Evolutionary conservation across 2,888 invertebrate genomes (phyloP), one percentile per base, ranked within the genome.

Genomic region (Sclerodermus sp.): DNA sequence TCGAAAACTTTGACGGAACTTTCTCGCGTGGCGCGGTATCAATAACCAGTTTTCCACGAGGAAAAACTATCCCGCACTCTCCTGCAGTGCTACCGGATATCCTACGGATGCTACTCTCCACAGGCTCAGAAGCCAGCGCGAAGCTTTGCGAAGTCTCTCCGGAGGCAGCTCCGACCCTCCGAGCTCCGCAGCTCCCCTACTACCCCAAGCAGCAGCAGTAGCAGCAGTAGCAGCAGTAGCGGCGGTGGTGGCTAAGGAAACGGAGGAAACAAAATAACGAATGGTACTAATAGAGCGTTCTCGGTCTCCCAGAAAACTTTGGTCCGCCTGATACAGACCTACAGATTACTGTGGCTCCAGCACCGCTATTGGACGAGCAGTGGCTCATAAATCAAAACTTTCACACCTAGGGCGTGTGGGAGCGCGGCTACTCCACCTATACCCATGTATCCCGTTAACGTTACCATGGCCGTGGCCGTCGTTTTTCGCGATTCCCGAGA

Each of bases 231-330:
- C 23, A 23, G 8, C 4, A 30, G 31, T 30, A 30, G 12, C 34
- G 4, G 12, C 4, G 34, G 15, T 6, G 6, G 3, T 4, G 14
- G 31, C 30, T 43, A 16, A 32, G 38, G 46, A 42, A 49, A 34
- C 16, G 45, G 32, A 14, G 37, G 62, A 55, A 58, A 58, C 60
- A 55, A 67, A 68, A 66, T 67, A 67, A 67, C 62, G 62, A 68
- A 67, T 66, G 68, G 57, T 54, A 64, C 66, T 66, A 67, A 66
- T 66, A 62, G 66, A 67, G 57, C 58, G 63, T 63, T 65, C 58
- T 56, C 42, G 57, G 65, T 60, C 60, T 53, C 55, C 55, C 44
- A 34, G 40, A 39, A 58, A 64, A 64, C 54, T 64, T 64, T 54
- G 4, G 23, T 49, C 53, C 43, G 39, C 45, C 49, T 42, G 23